Evolutionary conservation across 2,797 vertebrate genomes (phyloP).

Genomic region (Coregonus sp.): DNA sequence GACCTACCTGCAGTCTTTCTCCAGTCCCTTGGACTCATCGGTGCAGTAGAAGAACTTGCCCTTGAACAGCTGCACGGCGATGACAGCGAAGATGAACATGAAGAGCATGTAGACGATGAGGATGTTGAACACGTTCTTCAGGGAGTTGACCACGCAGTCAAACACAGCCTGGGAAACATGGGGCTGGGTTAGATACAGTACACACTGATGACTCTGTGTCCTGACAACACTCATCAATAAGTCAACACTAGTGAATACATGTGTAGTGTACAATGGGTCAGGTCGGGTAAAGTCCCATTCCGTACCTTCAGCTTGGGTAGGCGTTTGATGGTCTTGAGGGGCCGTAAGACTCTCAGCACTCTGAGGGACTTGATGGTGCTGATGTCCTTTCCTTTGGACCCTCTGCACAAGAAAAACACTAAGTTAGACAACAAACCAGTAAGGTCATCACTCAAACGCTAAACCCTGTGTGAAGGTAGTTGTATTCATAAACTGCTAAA

Average conservation of each 20-base stretch:
- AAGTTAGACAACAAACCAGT: not conserved
- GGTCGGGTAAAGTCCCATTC: not conserved
- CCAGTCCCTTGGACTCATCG: slow-evolving; percentile 91
- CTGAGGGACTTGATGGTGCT: slow-evolving; percentile 97
- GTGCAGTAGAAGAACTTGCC: slow-evolving; percentile 98
- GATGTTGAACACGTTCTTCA: slow-evolving; percentile 98
- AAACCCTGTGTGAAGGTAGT: not conserved
- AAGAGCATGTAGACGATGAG: slow-evolving; percentile 98
- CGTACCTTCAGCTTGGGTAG: slow-evolving; percentile 94
- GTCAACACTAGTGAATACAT: not conserved
- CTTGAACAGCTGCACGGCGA: slow-evolving; percentile 97
- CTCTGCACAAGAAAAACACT: slow-evolving; percentile 71
- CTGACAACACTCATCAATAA: not conserved
- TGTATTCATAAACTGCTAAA: not conserved
- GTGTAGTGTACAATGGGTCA: not conserved
- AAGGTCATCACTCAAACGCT: not conserved
- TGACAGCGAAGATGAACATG: slow-evolving; percentile 99
- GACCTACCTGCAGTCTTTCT: slow-evolving; percentile 93
- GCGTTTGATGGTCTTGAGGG: slow-evolving; percentile 96
- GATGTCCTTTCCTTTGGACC: slow-evolving; percentile 97
- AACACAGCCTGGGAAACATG: slow-evolving; percentile 85
- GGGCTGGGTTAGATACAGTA: not conserved
- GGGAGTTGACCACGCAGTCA: slow-evolving; percentile 96
- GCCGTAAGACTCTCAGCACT: slow-evolving; percentile 90
- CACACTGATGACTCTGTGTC: slow-evolving; percentile 7